Base-by-base conservation (phyloP, 2,888 invertebrate genomes). In the Ochropacha duplaris region DNA sequence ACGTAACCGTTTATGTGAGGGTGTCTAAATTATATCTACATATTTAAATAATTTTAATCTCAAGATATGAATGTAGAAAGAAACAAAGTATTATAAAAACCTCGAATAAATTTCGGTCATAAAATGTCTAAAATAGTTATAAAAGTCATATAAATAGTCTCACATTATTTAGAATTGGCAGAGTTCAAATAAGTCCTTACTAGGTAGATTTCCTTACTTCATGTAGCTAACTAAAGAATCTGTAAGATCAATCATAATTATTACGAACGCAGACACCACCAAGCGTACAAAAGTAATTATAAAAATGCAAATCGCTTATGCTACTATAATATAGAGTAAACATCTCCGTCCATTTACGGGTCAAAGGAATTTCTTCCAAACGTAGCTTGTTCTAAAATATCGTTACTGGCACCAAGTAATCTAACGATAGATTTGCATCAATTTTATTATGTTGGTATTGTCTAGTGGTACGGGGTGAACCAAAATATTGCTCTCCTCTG, bases 401-500 rank as follows among this genome's bases (percentile, higher is more conserved):
- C 52, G 22, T 22, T 11, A 19, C 52, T 19, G 54, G 54, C 66
- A 81, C 74, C 64, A 72, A 54, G 72, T 44, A n/a, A 55, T 49
- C 5, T 2, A 62, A 52, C 67, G 74, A 72, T 65, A 59, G 54
- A 50, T 49, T 54, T 54, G 22, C 66, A 59, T 62, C 26, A 54
- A 44, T 51, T n/a, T 31, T 31, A 58, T 63, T 59, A 60, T 59
- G 55, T 59, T 24, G 56, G 56, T 44, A 36, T 54, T 71, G 12
- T 68, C 71, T n/a, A 44, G 65, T 85, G 81, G 91, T 91, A 85
- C 73, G 68, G 81, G 79, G 91, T 78, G 87, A 86, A 90, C 92
- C 83, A 91, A 92, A 92, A 91, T 92, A 91, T 90, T 90, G 84
- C 89, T 87, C 81, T 85, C 84, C 83, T 77, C 79, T 79, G 81